phyloP scores from a whole-genome alignment of 2,888 invertebrate genomes.

The Tipula unca region DNA sequence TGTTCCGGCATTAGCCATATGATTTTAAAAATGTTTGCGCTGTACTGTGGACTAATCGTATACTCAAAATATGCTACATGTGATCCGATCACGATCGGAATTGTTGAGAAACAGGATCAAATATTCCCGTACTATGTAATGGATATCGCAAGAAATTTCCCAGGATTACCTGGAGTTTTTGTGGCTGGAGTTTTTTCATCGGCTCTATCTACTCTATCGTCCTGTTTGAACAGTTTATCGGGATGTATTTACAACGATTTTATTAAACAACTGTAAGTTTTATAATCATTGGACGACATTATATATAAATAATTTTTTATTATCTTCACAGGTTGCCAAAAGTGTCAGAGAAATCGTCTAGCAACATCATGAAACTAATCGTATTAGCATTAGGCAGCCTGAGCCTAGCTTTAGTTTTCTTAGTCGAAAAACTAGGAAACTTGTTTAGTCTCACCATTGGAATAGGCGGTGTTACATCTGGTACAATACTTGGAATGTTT shows the following conservation, averaged over 20 bases:
- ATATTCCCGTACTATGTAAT: conserved; percentile 65
- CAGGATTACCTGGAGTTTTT: conserved; percentile 68
- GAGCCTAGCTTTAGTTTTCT: conserved; percentile 47
- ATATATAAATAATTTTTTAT: too few species aligned
- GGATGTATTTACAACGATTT: conserved; percentile 59
- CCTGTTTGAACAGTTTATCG: conserved; percentile 52
- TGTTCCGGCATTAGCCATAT: conserved; percentile 43
- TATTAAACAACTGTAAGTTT: conserved; percentile 35
- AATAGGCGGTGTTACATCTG: conserved; percentile 54
- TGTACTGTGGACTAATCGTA: conserved; percentile 51
- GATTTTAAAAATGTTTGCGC: conserved; percentile 48
- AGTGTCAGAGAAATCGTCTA: conserved; percentile 32
- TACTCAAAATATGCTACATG: conserved; percentile 57
- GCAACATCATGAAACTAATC: conserved; percentile 31
- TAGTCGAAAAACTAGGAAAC: conserved; percentile 55
- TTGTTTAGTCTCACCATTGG: conserved; percentile 56
- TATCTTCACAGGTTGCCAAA: conserved; percentile 31
- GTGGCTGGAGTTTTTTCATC: conserved; percentile 67
- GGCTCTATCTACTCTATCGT: conserved; percentile 59
- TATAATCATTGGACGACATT: too few species aligned
- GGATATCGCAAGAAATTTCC: conserved; percentile 54
- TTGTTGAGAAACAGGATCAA: conserved; percentile 50
- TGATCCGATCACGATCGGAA: conserved; percentile 53
- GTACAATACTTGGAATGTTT: conserved; percentile 59
- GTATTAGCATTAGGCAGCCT: conserved; percentile 46